A percentile compares a stretch with the other conserved stretches of the same genome.
phyloP scores from a whole-genome alignment of 2,797 vertebrate genomes.

The Gymnothorax javanicus region DNA sequence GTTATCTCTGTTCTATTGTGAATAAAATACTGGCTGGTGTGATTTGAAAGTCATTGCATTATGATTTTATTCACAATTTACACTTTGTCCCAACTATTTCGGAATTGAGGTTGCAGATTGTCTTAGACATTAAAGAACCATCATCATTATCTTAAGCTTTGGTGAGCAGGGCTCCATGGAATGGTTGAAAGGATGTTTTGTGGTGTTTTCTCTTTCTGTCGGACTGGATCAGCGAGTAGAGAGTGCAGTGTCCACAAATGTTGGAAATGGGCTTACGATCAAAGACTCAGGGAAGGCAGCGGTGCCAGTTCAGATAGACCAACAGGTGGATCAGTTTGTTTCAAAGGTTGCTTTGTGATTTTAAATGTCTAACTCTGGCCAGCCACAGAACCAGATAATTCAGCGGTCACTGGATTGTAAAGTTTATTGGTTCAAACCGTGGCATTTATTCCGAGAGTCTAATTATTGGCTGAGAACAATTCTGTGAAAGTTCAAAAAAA shows the following conservation, averaged over 20 bases:
- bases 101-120: slow-evolving; percentile 15
- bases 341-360: slow-evolving; percentile 30
- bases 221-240: slow-evolving; percentile 35
- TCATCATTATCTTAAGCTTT: slow-evolving; percentile 44
- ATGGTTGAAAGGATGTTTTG: slow-evolving; percentile 24
- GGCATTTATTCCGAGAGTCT: not conserved
- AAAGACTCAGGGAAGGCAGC: slow-evolving; percentile 41
- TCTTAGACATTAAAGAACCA: slow-evolving; percentile 46
- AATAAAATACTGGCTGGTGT: too few species aligned
- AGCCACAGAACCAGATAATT: not conserved
- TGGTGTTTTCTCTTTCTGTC: slow-evolving; percentile 23
- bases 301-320: slow-evolving; percentile 34
- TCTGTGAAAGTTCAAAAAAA: not conserved
- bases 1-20: too few species aligned
- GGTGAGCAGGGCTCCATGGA: slow-evolving; percentile 36
- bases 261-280: slow-evolving; percentile 45
- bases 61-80: too few species aligned
- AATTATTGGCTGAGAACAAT: not conserved
- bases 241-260: slow-evolving; percentile 38
- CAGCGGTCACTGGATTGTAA: not conserved
- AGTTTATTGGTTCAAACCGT: not conserved
- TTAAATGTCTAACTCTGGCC: not conserved
- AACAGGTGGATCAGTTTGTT: slow-evolving; percentile 35
- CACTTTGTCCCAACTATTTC: too few species aligned
- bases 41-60: too few species aligned